Base-by-base conservation (phyloP, 2,888 invertebrate genomes). In the Euzophera pinguis region DNA sequence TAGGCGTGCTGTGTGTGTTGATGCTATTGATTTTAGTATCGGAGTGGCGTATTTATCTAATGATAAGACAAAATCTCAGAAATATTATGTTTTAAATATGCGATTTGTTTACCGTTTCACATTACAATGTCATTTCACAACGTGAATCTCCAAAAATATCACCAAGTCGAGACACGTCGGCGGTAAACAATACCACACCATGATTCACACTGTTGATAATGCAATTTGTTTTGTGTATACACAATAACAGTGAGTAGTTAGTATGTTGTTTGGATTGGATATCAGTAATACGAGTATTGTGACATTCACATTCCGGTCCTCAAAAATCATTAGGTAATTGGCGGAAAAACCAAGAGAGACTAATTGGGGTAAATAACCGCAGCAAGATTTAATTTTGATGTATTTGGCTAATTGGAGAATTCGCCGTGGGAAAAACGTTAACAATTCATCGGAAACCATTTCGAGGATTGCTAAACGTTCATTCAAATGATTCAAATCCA, bases 161-260 rank as follows among this genome's bases (percentile, higher is more conserved):
- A 63, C 58, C 60, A 55, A 63, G 65, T 58, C 61, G 55, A 63
- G 65, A 68, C 65, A 69, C 59, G 69, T 62, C 63, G 67, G 63
- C 65, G 55, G 70, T 71, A 75, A 79, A 81, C 81, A 84, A 81
- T 79, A 69, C 65, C 47, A 5, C 3, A 69, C 55, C 57, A 63
- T 81, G 79, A 83, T 72, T 84, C 81, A 84, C 71, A 62, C 65
- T 43, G 56, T 52, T 62, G 66, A 72, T 75, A 79, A 76, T 73
- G 70, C 71, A 73, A 69, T 63, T n/a, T 67, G 69, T 61, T 65
- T 73, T 74, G 72, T 73, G 72, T 61, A 73, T 73, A 71, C 69
- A 67, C 68, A 67, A 68, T 69, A 67, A 67, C 70, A 57, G 61
- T 67, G 61, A 57, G 62, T 56, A 61, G 43, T 22, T 22, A 22